Base-by-base conservation (phyloP, 2,888 invertebrate genomes). In the Frankliniella fusca region DNA sequence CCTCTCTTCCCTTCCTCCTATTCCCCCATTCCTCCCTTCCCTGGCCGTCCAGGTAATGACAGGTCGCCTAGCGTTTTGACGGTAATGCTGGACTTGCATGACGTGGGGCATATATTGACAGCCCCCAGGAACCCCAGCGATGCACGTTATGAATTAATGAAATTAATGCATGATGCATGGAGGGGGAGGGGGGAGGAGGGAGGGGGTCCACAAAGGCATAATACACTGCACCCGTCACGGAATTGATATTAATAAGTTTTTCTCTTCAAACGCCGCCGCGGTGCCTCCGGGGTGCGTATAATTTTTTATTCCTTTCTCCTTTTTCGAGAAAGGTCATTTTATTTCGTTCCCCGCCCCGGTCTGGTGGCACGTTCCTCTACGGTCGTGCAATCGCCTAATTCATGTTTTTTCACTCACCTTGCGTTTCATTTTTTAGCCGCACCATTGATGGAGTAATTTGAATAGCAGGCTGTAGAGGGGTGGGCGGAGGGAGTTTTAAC, bases 21-120 rank as follows among this genome's bases (percentile, higher is more conserved):
- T 54, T 9, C 18, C 54, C 54, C 54, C 15, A 9, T 15, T 50
- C 8, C 54, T 54, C 54, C 2, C 8, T 18, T 54, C 54, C 54
- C 54, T 18, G 5, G 15, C 54, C 54, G 15, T 18, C 54, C 54
- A 54, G 61, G 61, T 61, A 61, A 61, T 61, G 61, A 61, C 61
- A 61, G 61, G 61, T 61, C 61, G n/a, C 61, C 10, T 18, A 18
- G 61, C 61, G 61, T 61, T 61, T 61, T 61, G 61, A 61, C 61
- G 61, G 61, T 61, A 61, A 61, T 61, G 61, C 61, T 18, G 61
- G 61, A 61, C 61, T 61, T n/a, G 61, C 61, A 61, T 61, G 61
- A 61, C 61, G 61, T 18, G 61, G 61, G 61, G 61, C 61, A 61
- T 61, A 61, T 61, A 61, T 61, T 61, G 61, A 61, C 61, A 61